These are phyloP conservation scores for Diplosoma virens DNA, from an alignment of 23 tunicate species.

Conservation along the genomic window DNA sequence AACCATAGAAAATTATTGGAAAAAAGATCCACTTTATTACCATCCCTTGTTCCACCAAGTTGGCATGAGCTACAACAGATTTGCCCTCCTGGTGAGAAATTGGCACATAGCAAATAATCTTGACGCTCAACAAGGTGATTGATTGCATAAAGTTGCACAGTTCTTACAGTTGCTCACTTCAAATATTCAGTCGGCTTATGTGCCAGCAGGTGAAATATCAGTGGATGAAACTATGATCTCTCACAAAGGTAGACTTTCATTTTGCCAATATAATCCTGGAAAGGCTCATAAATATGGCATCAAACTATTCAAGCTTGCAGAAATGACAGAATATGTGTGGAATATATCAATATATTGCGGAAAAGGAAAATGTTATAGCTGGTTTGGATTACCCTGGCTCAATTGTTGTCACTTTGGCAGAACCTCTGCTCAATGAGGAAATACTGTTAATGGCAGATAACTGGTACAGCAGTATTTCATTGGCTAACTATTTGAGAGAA, in stretches of 20 bases:
- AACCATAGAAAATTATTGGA: constrained; percentile 18
- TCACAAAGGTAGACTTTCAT: constrained; percentile 26
- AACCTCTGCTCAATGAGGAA: constrained; percentile 19
- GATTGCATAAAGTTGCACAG: constrained; percentile 17
- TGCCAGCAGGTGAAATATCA: constrained; percentile 26
- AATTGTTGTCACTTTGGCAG: constrained; percentile 30
- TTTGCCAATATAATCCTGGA: constrained; percentile 25
- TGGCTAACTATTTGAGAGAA: constrained; percentile 17
- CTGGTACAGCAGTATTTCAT: constrained; percentile 25
- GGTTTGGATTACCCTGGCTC: constrained; percentile 18
- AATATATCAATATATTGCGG: constrained; percentile 15
- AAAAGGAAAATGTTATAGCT: constrained; percentile 8
- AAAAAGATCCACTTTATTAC: constrained; percentile 15
- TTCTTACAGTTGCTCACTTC: constrained; percentile 6
- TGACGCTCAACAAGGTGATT: constrained; percentile 20
- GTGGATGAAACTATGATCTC: constrained; percentile 15
- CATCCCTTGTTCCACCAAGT: constrained; percentile 22
- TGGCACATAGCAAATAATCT: constrained; percentile 26
- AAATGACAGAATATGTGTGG: constrained; percentile 24
- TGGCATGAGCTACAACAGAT: constrained; percentile 26
- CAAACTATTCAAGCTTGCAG: constrained; percentile 27
- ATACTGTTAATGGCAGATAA: constrained; percentile 18
- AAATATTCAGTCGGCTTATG: constrained; percentile 9
- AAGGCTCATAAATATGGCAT: constrained; percentile 26
- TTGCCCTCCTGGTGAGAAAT: constrained; percentile 9